Evolutionary conservation across 2,797 vertebrate genomes (phyloP).

Genomic region (Saxicola maurus): DNA sequence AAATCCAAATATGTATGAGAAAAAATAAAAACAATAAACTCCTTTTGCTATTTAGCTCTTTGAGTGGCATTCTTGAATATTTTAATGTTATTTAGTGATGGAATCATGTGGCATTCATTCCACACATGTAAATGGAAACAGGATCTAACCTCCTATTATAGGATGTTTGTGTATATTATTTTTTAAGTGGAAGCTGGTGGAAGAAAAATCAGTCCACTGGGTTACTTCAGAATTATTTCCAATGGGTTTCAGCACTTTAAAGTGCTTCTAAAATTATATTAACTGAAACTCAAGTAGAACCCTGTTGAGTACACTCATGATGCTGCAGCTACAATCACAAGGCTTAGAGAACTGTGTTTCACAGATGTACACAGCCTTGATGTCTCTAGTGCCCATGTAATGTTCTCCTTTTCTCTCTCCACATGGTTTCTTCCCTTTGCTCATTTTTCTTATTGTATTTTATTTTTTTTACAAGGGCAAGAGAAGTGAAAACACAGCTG

Average conservation of each 20-base stretch:
- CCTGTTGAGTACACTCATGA: neutral
- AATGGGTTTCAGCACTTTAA: neutral
- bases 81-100: neutral
- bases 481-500: neutral
- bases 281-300: constrained; percentile 38
- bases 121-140: neutral
- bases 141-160: neutral
- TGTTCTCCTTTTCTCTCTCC: neutral
- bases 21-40: neutral
- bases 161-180: neutral
- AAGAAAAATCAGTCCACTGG: constrained; percentile 12
- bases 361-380: neutral
- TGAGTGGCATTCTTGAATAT: neutral
- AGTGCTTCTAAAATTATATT: constrained; percentile 40
- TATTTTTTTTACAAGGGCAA: neutral
- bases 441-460: neutral
- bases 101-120: neutral
- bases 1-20: neutral
- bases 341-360: neutral
- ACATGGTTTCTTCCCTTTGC: neutral
- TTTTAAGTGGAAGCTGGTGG: constrained; percentile 13
- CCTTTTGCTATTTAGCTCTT: neutral
- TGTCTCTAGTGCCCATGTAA: neutral
- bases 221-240: constrained; percentile 33
- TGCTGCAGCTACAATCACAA: neutral